Evolutionary conservation across 2,797 vertebrate genomes (phyloP), one percentile per base, ranked within the genome.

Genomic region (Sebastes jordani): DNA sequence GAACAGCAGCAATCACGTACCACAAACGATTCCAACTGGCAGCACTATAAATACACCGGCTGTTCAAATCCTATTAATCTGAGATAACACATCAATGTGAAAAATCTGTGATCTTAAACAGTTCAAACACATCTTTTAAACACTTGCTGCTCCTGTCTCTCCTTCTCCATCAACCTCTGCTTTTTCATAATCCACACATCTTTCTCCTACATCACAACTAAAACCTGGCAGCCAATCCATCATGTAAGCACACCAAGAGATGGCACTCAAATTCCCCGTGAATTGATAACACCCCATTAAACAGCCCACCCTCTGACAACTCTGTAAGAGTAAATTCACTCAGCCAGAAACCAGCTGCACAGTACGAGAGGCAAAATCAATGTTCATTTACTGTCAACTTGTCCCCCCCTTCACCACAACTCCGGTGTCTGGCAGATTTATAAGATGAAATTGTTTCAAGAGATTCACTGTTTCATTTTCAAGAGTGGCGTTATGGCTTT

Each of bases 381-480:
- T 94, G 91, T 89, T 89, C 83, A 90, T 93, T 92, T 90, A 91
- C 87, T 86, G 88, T 91, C 91, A 90, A 74, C 87, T 81, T 87
- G 86, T 86, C 80, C 69, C 71, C 71, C 66, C 76, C 61, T 81
- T 81, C 64, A 67, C 80, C 66, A 81, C 76, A 79, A 77, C 74
- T 72, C 65, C 65, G 22, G 73, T 4, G 38, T 83, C 66, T 77
- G 80, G 63, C 80, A 88, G 80, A 87, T 91, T 85, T 83, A 90
- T 80, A 61, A 68, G 77, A 81, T 49, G 5, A 72, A 90, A 92
- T 84, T 86, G 89, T 93, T 91, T 88, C 65, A 69, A 82, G 72
- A 85, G 81, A 87, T 83, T 88, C 65, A 74, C 65, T n/a, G 64
- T 84, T 90, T 87, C 60, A 67, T 80, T 89, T 83, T 89, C 3